Percentiles rank a stretch among this genome's conserved stretches.
phyloP scores from a whole-genome alignment of 2,113 vertebrate species.

The Micronisus gabar region DNA sequence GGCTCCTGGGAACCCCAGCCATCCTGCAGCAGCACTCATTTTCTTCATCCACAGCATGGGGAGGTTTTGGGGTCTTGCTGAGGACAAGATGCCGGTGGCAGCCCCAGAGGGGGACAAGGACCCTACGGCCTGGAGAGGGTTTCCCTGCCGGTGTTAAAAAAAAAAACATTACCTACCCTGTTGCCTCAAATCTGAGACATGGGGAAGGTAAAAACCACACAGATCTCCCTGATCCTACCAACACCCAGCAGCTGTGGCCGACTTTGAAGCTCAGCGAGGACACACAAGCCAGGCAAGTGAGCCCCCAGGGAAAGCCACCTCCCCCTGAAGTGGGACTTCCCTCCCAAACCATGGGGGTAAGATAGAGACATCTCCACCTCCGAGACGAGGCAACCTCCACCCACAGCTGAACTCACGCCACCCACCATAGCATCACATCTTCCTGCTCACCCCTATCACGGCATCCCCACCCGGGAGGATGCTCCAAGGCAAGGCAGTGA shows the following conservation, averaged over 20 bases:
- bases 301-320: background rate
- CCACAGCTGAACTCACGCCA: background rate
- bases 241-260: background rate
- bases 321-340: fast-evolving
- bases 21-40: background rate
- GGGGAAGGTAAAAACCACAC: background rate
- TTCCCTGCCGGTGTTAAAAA: background rate
- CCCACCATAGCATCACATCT: background rate
- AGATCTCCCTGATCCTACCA: background rate
- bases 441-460: background rate
- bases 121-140: fast-evolving
- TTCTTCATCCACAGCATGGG: background rate
- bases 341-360: fast-evolving
- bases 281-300: background rate
- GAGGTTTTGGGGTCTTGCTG: background rate
- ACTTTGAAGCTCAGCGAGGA: background rate
- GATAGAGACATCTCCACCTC: background rate
- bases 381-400: fast-evolving
- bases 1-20: background rate
- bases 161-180: background rate
- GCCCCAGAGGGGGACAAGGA: background rate
- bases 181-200: background rate
- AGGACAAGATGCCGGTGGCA: background rate
- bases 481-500: background rate
- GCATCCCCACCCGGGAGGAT: background rate